phyloP scores from a whole-genome alignment of 2,888 invertebrate genomes.

The Prionchulus punctatus region DNA sequence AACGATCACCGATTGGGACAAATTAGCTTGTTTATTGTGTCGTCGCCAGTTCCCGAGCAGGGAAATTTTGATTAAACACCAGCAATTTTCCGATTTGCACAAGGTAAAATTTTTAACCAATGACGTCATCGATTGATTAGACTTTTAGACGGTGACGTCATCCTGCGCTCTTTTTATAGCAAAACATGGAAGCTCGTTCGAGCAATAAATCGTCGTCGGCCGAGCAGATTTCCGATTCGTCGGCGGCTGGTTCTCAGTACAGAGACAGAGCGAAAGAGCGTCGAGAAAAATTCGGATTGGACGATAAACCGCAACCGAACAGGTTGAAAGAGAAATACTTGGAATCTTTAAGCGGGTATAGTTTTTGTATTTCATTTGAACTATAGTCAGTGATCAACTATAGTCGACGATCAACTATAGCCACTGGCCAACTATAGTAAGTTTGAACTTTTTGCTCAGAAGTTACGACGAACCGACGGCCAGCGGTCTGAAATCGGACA shows the following conservation, averaged over 20 bases:
- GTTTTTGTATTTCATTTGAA: too few species aligned
- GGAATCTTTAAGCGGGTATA: constrained; percentile 39
- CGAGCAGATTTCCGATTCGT: not conserved
- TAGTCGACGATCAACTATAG: too few species aligned
- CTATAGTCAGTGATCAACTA: too few species aligned
- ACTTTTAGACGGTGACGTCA: too few species aligned
- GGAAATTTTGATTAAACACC: constrained; percentile 69
- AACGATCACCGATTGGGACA: constrained; percentile 63
- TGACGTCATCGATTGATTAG: not conserved
- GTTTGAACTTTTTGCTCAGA: too few species aligned
- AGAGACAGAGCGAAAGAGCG: constrained; percentile 91
- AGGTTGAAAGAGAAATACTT: constrained; percentile 51
- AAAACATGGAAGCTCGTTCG: constrained; percentile 16
- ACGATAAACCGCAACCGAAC: constrained; percentile 51
- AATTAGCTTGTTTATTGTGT: constrained; percentile 79
- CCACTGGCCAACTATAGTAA: too few species aligned
- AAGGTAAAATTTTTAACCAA: constrained; percentile 39
- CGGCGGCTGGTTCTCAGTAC: constrained; percentile 41
- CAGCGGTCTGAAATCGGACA: constrained; percentile 50
- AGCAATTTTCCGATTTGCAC: constrained; percentile 79
- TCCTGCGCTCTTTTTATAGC: constrained; percentile 16
- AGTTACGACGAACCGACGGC: constrained; percentile 39
- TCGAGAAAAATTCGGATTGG: constrained; percentile 71
- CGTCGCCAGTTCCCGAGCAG: constrained; percentile 79
- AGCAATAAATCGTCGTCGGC: too few species aligned